phyloP scores from a whole-genome alignment of 2,888 invertebrate species.

The Ephialtes manifestator region DNA sequence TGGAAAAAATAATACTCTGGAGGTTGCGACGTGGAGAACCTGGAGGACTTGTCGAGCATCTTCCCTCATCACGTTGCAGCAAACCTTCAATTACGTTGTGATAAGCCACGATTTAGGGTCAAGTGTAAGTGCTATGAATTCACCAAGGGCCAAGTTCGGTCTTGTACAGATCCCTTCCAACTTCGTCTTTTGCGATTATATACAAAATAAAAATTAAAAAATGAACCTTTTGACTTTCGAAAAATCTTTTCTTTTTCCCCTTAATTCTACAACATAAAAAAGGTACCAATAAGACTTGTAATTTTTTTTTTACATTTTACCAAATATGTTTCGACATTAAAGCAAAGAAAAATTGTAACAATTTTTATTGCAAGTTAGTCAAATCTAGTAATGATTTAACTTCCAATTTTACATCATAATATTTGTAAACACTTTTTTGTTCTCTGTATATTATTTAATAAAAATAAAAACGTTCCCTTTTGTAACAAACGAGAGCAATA shows the following conservation, averaged over 20 bases:
- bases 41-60: constrained; percentile 24
- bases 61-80: constrained; percentile 40
- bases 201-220: not conserved
- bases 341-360: no score
- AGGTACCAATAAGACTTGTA: not conserved
- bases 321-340: no score
- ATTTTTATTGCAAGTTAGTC: no score
- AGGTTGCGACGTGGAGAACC: constrained; percentile 7
- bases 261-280: no score
- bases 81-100: constrained; percentile 78
- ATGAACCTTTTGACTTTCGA: not conserved
- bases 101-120: constrained; percentile 77
- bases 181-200: not conserved
- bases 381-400: no score
- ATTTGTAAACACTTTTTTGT: no score
- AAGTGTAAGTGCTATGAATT: constrained; percentile 51
- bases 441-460: not conserved
- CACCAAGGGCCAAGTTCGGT: not conserved
- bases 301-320: no score
- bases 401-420: no score
- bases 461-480: not conserved
- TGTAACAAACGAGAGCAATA: not conserved
- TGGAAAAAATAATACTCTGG: constrained; percentile 34
- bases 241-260: no score
- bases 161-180: not conserved